Conservation (phyloP, 2,113 vertebrate species). For the Zingel zingel region DNA sequence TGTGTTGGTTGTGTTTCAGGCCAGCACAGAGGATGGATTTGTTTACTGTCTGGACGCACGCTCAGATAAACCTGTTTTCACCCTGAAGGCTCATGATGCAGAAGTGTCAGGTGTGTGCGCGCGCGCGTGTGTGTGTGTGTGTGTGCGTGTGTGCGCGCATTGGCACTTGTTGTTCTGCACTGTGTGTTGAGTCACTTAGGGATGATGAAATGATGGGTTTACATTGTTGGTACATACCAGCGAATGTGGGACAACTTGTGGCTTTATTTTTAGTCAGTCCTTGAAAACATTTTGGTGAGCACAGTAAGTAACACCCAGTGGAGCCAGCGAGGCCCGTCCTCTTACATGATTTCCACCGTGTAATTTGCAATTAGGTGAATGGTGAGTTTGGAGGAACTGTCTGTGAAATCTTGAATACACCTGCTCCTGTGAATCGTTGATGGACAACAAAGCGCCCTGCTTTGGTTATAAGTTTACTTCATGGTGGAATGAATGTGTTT, state of each 20-base stretch:
- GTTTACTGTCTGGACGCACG: slow-evolving; percentile 97
- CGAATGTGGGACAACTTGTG: background rate
- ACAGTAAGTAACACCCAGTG: background rate
- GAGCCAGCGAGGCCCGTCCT: background rate
- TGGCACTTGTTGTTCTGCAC: background rate
- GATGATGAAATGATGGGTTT: background rate
- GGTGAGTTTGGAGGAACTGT: background rate
- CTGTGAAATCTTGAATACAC: background rate
- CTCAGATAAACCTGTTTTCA: slow-evolving; percentile 94
- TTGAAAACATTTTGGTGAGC: background rate
- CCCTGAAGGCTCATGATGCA: slow-evolving; percentile 92
- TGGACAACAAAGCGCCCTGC: background rate
- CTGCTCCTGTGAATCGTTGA: background rate
- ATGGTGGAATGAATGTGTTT: background rate
- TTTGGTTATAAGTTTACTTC: background rate
- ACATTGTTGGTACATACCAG: background rate
- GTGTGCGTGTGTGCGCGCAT: background rate
- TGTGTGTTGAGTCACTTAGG: background rate
- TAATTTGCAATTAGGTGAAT: background rate
- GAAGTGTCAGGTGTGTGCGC: slow-evolving; percentile 90
- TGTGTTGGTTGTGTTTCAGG: slow-evolving; percentile 80
- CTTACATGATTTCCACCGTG: background rate
- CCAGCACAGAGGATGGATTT: slow-evolving; percentile 97
- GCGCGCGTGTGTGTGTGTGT: background rate
- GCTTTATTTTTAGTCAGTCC: background rate